Evolutionary conservation across 37 sponge, comb jelly and placozoan species (phyloP), one percentile per base, ranked within the genome.

Genomic region (Spongilla lacustris): DNA sequence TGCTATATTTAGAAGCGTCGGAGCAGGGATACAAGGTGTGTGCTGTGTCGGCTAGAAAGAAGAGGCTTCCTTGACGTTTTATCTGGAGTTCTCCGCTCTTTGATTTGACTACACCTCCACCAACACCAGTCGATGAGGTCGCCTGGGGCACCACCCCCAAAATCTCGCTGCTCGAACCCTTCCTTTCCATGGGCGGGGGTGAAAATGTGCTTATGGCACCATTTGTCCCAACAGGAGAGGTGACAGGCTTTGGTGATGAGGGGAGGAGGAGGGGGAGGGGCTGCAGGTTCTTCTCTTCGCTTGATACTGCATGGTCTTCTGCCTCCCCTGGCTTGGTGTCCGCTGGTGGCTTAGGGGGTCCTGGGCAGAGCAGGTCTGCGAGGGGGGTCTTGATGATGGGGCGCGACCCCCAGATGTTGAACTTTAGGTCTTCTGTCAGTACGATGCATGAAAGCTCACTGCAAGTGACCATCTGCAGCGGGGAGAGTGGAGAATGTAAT

Each of bases 321-420:
- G 58, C 14, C 21, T n/a, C n/a, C n/a, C n/a, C n/a, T n/a, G n/a
- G n/a, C n/a, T n/a, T n/a, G n/a, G n/a, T n/a, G n/a, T n/a, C n/a
- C n/a, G n/a, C 58, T 58, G 58, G 1, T 1, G 14, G 1, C 58
- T 19, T 17, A 58, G 41, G 41, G 41, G 41, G n/a, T n/a, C n/a
- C 6, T 3, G 41, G 6, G 41, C 41, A 9, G 41, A 85, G 50
- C 19, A 85, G 26, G n/a, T 76, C 71, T n/a, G 83, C 29, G 23
- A 93, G 79, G 0, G 92, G 87, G 12, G 94, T 85, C 32, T 68
- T 80, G 46, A 85, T 83, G 71, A 90, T 36, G 14, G 93, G 93
- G 19, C 93, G 88, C 34, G 90, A 89, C 19, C 98, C 98, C 98
- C 98, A 97, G 34, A 95, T 17, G 41, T 86, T 46, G 75, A 97